Conservation (phyloP, 2,797 vertebrate species). For the Enteromius afrohamiltoni region DNA sequence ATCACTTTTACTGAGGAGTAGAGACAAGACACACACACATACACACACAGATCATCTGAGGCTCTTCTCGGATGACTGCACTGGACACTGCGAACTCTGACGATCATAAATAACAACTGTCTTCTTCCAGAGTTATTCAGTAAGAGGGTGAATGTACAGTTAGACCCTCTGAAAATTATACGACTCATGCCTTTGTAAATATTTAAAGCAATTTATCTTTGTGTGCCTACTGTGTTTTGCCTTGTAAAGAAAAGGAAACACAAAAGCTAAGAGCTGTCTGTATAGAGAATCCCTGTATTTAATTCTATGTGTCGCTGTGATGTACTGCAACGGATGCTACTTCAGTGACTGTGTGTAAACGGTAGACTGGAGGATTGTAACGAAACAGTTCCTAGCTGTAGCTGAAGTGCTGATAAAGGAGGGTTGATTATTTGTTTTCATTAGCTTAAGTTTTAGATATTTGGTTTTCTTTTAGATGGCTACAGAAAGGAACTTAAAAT, state of each 20-base stretch:
- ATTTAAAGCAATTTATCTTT: conserved; percentile 57
- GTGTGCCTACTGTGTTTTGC: conserved; percentile 68
- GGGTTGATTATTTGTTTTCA: conserved; percentile 15
- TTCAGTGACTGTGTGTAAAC: conserved; percentile 1
- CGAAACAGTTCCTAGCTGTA: conserved; percentile 18
- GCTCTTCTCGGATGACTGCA: background rate
- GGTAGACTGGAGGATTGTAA: conserved; percentile 17
- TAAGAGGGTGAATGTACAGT: conserved; percentile 29
- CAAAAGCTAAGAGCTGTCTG: background rate
- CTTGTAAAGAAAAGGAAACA: conserved; percentile 60
- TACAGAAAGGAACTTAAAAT: conserved; percentile 69
- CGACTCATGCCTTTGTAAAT: conserved; percentile 58
- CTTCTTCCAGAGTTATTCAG: conserved; percentile 6
- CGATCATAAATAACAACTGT: background rate
- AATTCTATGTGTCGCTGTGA: conserved; percentile 33
- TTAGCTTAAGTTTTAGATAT: conserved; percentile 30
- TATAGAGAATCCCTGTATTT: conserved; percentile 39
- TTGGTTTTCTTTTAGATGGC: conserved; percentile 58
- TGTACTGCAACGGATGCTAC: background rate
- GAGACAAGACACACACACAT: conserved; percentile 18
- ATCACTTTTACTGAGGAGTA: conserved; percentile 87
- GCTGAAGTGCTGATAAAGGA: background rate
- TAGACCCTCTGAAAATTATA: conserved; percentile 31
- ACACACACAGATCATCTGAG: background rate
- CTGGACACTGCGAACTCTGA: background rate